Evolutionary conservation across 2,113 vertebrate species (phyloP).

Genomic region (Sigmodon hispidus): DNA sequence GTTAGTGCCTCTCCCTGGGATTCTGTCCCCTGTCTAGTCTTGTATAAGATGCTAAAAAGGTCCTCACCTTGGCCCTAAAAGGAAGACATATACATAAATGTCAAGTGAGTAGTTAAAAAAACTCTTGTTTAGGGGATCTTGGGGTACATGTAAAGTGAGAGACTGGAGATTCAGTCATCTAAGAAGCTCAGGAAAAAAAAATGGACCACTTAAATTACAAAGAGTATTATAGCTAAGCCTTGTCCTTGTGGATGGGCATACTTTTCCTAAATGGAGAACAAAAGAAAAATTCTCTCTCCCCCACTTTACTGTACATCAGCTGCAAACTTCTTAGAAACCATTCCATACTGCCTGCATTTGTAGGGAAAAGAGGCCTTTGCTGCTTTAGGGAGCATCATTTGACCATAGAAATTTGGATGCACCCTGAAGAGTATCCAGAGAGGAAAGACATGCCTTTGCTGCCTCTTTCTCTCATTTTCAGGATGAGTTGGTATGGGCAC

Average conservation of each 20-base stretch:
- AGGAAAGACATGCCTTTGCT: constrained; percentile 4
- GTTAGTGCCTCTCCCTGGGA: neutral
- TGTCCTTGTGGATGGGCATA: neutral
- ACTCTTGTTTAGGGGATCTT: neutral
- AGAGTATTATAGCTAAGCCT: neutral
- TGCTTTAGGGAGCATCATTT: neutral
- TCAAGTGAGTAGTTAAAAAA: neutral
- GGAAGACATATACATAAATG: neutral
- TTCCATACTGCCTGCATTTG: neutral
- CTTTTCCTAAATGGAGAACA: neutral
- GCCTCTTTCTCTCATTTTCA: neutral
- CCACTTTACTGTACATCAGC: neutral
- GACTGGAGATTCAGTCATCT: neutral
- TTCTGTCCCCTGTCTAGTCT: neutral
- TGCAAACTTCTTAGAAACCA: neutral
- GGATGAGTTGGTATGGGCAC: neutral
- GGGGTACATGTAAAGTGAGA: neutral
- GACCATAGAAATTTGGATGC: neutral
- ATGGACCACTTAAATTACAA: neutral
- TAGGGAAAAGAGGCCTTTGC: neutral
- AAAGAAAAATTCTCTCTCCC: neutral
- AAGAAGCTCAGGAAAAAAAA: neutral
- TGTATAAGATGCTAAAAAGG: constrained; percentile 12
- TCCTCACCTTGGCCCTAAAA: neutral
- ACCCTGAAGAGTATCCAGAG: neutral